Percentiles rank a stretch among this genome's conserved stretches.
These are phyloP conservation scores for Dryomyza anilis DNA, from an alignment of 2,888 invertebrate genomes.

Conservation along the genomic window DNA sequence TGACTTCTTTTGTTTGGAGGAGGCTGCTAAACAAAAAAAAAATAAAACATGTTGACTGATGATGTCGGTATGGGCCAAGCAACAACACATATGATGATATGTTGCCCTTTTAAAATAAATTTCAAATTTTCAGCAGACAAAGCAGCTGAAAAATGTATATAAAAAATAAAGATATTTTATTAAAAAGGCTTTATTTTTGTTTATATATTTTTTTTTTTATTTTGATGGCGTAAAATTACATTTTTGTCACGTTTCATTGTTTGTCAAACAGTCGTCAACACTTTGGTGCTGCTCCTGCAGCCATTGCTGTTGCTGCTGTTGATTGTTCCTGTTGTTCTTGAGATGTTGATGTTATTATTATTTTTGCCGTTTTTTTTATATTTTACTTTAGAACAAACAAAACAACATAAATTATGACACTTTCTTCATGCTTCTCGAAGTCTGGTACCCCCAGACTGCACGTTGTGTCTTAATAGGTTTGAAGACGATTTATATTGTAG, in stretches of 20 bases:
- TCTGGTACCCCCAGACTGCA: too few relatives aligned
- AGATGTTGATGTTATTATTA: neutral
- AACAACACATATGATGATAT: too few relatives aligned
- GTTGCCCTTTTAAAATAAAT: too few relatives aligned
- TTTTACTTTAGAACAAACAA: too few relatives aligned
- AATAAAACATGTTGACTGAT: too few relatives aligned
- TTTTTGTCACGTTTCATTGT: slow-evolving; percentile 17
- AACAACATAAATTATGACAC: slow-evolving; percentile 4
- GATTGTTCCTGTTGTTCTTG: too few relatives aligned
- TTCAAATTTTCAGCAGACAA: too few relatives aligned
- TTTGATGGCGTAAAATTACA: neutral
- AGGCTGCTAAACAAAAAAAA: too few relatives aligned
- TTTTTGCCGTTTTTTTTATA: neutral
- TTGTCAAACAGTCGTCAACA: slow-evolving; percentile 16
- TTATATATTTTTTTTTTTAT: neutral
- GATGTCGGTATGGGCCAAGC: too few relatives aligned
- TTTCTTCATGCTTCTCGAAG: too few relatives aligned
- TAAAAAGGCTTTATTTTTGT: neutral
- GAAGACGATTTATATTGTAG: neutral
- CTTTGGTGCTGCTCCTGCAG: neutral
- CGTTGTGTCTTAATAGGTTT: too few relatives aligned
- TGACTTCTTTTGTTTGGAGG: neutral
- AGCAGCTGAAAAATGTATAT: neutral
- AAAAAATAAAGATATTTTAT: neutral
- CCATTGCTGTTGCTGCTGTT: neutral